Evolutionary conservation across 2,113 vertebrate genomes (phyloP).

Genomic region (Tetrao urogallus): DNA sequence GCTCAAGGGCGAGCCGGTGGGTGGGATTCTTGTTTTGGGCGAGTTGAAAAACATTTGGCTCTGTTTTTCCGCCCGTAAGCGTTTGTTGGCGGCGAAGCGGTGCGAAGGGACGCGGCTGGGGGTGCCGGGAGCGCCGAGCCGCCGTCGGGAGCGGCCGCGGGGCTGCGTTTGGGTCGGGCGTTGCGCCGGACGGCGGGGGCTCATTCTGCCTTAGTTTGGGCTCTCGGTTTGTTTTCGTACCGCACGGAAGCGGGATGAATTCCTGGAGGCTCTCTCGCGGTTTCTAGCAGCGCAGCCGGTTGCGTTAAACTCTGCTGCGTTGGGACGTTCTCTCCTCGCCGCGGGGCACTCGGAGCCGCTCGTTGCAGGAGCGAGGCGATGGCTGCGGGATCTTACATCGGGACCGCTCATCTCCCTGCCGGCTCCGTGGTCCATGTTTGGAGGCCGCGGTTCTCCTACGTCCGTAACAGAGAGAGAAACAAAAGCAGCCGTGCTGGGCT

Average conservation of each 20-base stretch:
- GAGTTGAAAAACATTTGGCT: background rate
- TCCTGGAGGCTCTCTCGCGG: background rate
- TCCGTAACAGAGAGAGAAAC: background rate
- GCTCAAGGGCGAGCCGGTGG: background rate
- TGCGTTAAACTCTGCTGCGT: fast-evolving
- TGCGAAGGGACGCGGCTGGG: no score
- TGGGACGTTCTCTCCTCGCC: background rate
- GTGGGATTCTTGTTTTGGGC: background rate
- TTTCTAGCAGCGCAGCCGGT: background rate
- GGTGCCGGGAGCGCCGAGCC: no score
- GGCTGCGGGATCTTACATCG: background rate
- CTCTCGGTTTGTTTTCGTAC: background rate
- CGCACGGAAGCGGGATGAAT: background rate
- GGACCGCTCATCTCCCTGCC: background rate
- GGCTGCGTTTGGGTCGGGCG: no score
- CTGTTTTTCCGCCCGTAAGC: fast-evolving
- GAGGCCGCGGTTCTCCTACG: background rate
- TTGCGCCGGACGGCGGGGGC: no score
- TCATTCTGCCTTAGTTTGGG: background rate
- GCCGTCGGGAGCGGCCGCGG: no score
- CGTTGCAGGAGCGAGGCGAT: no score
- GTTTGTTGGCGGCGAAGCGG: no score
- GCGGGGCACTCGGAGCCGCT: background rate
- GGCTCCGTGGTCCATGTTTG: background rate
- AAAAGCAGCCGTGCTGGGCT: background rate